A percentile compares a stretch with the other conserved stretches of the same genome.
phyloP scores from a whole-genome alignment of 2,888 invertebrate species.

The Lumbricus terrestris region DNA sequence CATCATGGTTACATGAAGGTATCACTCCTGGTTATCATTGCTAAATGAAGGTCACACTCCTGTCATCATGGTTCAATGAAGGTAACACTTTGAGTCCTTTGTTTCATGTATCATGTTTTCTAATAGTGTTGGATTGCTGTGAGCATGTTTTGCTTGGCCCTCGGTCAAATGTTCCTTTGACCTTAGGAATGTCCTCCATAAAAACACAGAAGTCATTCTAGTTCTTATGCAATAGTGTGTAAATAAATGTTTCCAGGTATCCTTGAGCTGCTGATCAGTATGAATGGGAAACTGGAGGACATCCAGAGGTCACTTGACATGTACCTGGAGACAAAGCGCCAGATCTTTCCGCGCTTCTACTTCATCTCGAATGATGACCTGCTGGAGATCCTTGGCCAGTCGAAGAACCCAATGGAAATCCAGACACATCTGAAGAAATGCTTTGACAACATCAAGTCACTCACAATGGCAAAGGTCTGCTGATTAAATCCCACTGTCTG shows the following conservation, averaged over 20 bases:
- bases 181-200: too few species aligned
- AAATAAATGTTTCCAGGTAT: conserved; percentile 59
- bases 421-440: conserved; percentile 84
- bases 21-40: too few species aligned
- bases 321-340: conserved; percentile 84
- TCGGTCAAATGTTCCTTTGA: too few species aligned
- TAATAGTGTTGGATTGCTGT: too few species aligned
- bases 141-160: too few species aligned
- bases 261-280: conserved; percentile 69
- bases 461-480: conserved; percentile 56
- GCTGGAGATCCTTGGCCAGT: conserved; percentile 81
- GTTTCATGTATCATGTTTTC: too few species aligned
- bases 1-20: background rate
- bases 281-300: conserved; percentile 75
- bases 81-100: too few species aligned
- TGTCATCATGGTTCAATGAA: background rate
- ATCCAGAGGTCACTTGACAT: conserved; percentile 81
- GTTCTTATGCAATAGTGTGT: conserved; percentile 36
- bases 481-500: background rate
- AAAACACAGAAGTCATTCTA: too few species aligned
- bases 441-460: conserved; percentile 76
- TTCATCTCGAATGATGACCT: conserved; percentile 81
- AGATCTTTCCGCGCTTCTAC: conserved; percentile 80
- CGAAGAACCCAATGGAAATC: conserved; percentile 77
- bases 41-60: conserved; percentile 51